Percentiles rank a stretch among this genome's conserved stretches.
Conservation (phyloP, 2,113 vertebrate species). For the Trochalopteron elliotii region DNA sequence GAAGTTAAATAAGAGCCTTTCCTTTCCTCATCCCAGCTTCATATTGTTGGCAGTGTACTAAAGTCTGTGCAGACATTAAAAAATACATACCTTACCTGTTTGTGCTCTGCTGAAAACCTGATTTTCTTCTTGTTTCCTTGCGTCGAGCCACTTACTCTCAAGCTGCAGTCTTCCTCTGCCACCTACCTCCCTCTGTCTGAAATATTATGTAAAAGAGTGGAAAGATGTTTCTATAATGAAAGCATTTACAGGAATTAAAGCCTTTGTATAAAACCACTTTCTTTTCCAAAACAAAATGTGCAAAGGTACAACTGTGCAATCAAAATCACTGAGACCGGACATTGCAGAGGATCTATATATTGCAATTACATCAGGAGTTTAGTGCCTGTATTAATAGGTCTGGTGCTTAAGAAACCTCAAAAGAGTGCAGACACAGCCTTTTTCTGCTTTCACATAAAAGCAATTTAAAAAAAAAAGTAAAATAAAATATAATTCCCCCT, state of each 20-base stretch:
- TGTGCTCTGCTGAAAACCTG: neutral
- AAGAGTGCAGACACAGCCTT: neutral
- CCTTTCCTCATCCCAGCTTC: neutral
- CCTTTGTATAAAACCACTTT: neutral
- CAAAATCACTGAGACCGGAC: neutral
- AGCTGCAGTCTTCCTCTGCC: slow-evolving; percentile 54
- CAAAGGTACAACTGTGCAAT: neutral
- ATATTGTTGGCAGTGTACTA: neutral
- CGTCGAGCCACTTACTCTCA: neutral
- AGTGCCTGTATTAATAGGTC: neutral
- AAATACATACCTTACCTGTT: neutral
- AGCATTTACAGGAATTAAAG: neutral
- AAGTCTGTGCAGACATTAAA: neutral
- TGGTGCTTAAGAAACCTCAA: neutral
- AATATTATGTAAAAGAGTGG: neutral
- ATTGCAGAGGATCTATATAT: neutral
- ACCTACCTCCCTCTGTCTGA: slow-evolving; percentile 42
- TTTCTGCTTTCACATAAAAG: neutral
- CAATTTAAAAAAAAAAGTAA: neutral
- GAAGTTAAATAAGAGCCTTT: neutral
- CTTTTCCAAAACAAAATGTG: neutral
- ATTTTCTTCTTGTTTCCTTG: neutral
- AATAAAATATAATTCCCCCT: accelerated
- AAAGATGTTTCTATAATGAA: neutral
- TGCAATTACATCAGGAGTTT: neutral